Conservation (phyloP, 2,888 invertebrate genomes). For the Dryobotodes eremita region DNA sequence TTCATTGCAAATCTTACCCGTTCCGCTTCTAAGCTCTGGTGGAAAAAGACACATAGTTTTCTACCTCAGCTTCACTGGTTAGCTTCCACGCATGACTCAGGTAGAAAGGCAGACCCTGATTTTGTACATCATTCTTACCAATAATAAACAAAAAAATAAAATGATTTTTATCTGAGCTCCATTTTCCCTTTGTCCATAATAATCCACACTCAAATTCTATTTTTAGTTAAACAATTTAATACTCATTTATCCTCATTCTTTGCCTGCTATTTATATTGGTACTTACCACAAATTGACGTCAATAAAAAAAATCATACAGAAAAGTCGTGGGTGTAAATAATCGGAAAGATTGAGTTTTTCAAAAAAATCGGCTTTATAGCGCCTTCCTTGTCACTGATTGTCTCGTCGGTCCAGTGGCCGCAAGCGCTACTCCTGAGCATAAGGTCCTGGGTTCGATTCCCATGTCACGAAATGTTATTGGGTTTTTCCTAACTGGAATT, state of each 20-base stretch:
- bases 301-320: background rate
- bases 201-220: background rate
- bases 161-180: background rate
- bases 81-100: background rate
- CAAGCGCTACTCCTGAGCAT: no score
- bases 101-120: background rate
- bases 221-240: conserved; percentile 6
- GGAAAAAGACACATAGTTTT: no score
- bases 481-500: no score
- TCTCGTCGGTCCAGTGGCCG: no score
- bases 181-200: background rate
- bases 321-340: no score
- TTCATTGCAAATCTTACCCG: no score
- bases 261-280: conserved; percentile 1
- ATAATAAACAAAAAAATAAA: background rate
- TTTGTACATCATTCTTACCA: background rate
- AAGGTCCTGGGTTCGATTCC: no score
- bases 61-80: background rate
- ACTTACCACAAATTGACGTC: background rate
- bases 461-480: no score
- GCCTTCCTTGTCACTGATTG: no score
- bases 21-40: no score
- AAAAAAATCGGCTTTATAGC: no score
- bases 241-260: conserved; percentile 9
- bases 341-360: no score